phyloP scores from a whole-genome alignment of 2,797 vertebrate species.

The Syndactyla subalaris region DNA sequence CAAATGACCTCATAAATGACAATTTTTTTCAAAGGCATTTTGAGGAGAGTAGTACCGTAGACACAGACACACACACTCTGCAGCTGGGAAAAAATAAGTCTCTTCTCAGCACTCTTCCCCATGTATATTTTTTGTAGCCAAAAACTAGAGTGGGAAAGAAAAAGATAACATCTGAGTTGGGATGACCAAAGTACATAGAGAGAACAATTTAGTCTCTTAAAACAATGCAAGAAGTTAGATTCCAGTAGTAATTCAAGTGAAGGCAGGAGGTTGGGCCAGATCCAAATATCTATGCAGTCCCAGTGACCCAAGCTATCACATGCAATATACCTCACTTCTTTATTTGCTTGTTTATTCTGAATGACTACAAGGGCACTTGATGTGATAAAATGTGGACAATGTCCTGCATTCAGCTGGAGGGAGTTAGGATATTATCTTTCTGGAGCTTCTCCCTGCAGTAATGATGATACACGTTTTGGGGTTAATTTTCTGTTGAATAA shows the following conservation, averaged over 20 bases:
- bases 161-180: constrained; percentile 68
- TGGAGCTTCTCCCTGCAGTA: constrained; percentile 19
- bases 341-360: constrained; percentile 47
- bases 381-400: constrained; percentile 31
- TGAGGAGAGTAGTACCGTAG: not conserved
- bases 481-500: constrained; percentile 71
- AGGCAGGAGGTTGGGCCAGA: constrained; percentile 10
- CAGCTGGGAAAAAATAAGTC: not conserved
- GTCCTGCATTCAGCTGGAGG: constrained; percentile 51
- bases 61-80: not conserved
- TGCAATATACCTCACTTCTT: constrained; percentile 50
- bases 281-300: constrained; percentile 10
- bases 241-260: constrained; percentile 47
- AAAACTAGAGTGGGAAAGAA: constrained; percentile 44
- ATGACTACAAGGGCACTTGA: not conserved
- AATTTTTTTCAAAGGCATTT: not conserved
- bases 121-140: constrained; percentile 38
- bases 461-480: constrained; percentile 47
- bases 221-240: constrained; percentile 55
- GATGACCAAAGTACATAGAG: constrained; percentile 60
- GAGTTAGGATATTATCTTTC: constrained; percentile 49
- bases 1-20: not conserved
- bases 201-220: constrained; percentile 61
- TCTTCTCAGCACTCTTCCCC: not conserved
- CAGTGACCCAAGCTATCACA: constrained; percentile 37